phyloP scores from a whole-genome alignment of 2,797 vertebrate genomes.

The Pangasius mekongensis region DNA sequence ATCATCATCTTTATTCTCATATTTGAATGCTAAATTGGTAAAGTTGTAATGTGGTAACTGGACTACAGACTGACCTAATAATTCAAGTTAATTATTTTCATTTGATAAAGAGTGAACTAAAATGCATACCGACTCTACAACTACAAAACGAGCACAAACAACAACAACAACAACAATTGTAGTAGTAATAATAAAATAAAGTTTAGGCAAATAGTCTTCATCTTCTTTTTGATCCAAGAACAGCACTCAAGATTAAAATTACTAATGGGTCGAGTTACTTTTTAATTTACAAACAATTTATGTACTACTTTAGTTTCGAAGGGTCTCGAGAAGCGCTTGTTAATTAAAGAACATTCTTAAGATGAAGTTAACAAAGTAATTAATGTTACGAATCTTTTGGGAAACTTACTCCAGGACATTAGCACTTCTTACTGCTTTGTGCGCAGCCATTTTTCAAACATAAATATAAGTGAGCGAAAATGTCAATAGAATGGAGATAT shows the following conservation, averaged over 20 bases:
- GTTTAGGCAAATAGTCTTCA: background rate
- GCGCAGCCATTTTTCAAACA: background rate
- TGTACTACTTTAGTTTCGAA: background rate
- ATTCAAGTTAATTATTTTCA: background rate
- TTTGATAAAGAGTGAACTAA: conserved; percentile 3
- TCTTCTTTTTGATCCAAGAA: background rate
- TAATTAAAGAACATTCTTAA: background rate
- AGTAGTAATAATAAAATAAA: background rate
- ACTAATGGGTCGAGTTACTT: background rate
- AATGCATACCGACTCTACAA: background rate
- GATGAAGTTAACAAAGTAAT: background rate
- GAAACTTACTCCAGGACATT: background rate
- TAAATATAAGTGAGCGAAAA: background rate
- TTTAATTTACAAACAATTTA: background rate
- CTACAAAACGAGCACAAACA: background rate
- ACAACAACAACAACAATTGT: background rate
- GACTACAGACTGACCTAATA: background rate
- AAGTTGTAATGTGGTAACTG: background rate
- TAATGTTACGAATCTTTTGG: background rate
- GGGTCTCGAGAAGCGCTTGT: background rate
- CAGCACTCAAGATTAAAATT: background rate
- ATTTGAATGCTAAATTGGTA: background rate
- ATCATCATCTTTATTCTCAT: background rate
- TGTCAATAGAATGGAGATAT: background rate
- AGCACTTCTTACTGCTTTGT: background rate